Evolutionary conservation across 2,888 invertebrate genomes (phyloP).

Genomic region (Dromius quadrimaculatus): DNA sequence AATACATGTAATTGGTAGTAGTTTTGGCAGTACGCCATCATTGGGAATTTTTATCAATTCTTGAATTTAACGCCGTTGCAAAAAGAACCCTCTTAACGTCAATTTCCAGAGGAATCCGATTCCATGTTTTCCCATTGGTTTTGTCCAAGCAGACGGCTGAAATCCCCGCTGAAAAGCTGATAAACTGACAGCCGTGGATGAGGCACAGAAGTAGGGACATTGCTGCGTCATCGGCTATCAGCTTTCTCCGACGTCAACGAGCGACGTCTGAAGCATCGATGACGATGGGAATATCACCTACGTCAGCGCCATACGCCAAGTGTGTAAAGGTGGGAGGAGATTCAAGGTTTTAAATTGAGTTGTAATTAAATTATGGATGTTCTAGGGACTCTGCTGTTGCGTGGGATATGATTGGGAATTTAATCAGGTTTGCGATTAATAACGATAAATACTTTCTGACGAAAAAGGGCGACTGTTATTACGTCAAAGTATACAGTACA

Average conservation of each 20-base stretch:
- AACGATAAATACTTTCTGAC: too few relatives aligned
- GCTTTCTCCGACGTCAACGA: slow-evolving; percentile 3
- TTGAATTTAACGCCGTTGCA: too few relatives aligned
- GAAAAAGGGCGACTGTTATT: too few relatives aligned
- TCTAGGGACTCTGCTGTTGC: too few relatives aligned
- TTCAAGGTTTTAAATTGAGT: slow-evolving; percentile 3
- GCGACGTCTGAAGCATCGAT: background rate
- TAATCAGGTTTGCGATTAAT: too few relatives aligned
- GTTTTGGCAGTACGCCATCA: too few relatives aligned
- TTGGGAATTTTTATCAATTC: too few relatives aligned
- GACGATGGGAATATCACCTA: too few relatives aligned
- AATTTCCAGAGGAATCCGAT: slow-evolving; percentile 21
- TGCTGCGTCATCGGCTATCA: slow-evolving; percentile 17
- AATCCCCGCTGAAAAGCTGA: slow-evolving; percentile 29
- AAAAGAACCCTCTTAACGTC: slow-evolving; percentile 22
- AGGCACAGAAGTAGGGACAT: slow-evolving; percentile 15
- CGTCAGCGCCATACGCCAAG: background rate
- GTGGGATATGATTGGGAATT: too few relatives aligned
- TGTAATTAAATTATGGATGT: slow-evolving; percentile 6
- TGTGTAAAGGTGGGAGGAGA: background rate
- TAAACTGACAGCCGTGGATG: slow-evolving; percentile 36
- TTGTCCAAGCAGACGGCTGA: slow-evolving; percentile 32
- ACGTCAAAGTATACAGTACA: too few relatives aligned
- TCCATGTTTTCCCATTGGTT: slow-evolving; percentile 32
- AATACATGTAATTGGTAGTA: too few relatives aligned